phyloP scores from a whole-genome alignment of 2,797 vertebrate genomes.

The Enteromius fasciolatus region DNA sequence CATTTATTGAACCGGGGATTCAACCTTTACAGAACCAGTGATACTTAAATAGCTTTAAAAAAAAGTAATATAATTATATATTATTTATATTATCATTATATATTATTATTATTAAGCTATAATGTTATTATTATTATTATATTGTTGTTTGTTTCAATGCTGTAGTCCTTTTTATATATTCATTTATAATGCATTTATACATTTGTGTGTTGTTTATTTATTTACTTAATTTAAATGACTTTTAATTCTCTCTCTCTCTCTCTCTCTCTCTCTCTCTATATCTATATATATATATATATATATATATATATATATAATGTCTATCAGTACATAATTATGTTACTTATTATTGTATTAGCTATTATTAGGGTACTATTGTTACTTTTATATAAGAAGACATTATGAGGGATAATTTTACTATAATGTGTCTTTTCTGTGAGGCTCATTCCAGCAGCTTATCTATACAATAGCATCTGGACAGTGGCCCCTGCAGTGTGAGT shows the following conservation, averaged over 20 bases:
- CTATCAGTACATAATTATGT: background rate
- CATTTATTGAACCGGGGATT: background rate
- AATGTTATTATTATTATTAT: too few species aligned
- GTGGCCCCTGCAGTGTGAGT: background rate
- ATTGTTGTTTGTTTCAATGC: background rate
- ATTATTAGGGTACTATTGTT: background rate
- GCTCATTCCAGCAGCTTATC: background rate
- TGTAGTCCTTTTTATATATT: background rate
- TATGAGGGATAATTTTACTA: background rate
- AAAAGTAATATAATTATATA: background rate
- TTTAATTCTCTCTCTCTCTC: too few species aligned
- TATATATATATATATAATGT: too few species aligned
- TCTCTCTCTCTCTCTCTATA: too few species aligned
- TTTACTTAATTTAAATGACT: too few species aligned
- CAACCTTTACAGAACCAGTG: background rate
- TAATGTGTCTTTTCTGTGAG: background rate
- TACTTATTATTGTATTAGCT: background rate
- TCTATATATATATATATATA: too few species aligned
- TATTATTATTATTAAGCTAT: too few species aligned
- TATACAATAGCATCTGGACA: background rate
- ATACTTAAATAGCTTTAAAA: background rate
- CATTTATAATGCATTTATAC: background rate
- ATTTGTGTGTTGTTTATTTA: too few species aligned
- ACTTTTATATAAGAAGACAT: background rate
- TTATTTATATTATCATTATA: too few species aligned